A percentile compares a stretch with the other conserved stretches of the same genome.
These are phyloP conservation scores for Papilio glaucus DNA, from an alignment of 1,140 invertebrate species.

Conservation along the genomic window DNA sequence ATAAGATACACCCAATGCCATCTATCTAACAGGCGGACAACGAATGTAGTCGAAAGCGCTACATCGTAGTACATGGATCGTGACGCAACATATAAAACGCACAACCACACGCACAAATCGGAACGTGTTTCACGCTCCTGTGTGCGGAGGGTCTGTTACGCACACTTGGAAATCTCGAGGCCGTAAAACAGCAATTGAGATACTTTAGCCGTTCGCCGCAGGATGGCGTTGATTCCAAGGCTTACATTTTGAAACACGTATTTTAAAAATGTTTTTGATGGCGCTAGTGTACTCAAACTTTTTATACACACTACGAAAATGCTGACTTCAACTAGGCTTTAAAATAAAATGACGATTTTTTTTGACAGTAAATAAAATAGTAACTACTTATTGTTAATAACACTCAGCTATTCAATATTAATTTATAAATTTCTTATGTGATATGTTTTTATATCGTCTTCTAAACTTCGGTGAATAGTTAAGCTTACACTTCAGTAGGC, in stretches of 20 bases:
- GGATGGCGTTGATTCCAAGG: conserved; percentile 71
- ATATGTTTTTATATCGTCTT: conserved; percentile 7
- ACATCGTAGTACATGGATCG: conserved; percentile 65
- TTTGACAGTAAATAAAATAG: not conserved
- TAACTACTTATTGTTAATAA: conserved; percentile 3
- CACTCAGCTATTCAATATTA: not conserved
- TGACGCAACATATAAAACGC: conserved; percentile 68
- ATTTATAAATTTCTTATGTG: conserved; percentile 1
- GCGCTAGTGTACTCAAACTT: conserved; percentile 64
- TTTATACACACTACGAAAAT: conserved; percentile 48
- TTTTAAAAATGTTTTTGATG: conserved; percentile 48
- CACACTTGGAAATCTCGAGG: conserved; percentile 52
- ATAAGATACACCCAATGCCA: conserved; percentile 67
- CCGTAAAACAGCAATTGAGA: conserved; percentile 72
- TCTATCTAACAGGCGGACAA: conserved; percentile 71
- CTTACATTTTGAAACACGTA: conserved; percentile 53
- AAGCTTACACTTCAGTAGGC: conserved; percentile 21
- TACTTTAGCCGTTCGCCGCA: conserved; percentile 77
- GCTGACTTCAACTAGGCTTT: not conserved
- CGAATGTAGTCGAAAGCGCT: conserved; percentile 57
- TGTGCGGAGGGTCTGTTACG: conserved; percentile 67
- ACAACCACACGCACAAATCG: conserved; percentile 65
- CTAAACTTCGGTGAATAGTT: not conserved
- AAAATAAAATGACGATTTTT: not conserved
- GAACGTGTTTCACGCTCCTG: conserved; percentile 55